These are phyloP conservation scores for Drosophila subsilvestris DNA, from an alignment of 2,888 invertebrate genomes.

Conservation along the genomic window DNA sequence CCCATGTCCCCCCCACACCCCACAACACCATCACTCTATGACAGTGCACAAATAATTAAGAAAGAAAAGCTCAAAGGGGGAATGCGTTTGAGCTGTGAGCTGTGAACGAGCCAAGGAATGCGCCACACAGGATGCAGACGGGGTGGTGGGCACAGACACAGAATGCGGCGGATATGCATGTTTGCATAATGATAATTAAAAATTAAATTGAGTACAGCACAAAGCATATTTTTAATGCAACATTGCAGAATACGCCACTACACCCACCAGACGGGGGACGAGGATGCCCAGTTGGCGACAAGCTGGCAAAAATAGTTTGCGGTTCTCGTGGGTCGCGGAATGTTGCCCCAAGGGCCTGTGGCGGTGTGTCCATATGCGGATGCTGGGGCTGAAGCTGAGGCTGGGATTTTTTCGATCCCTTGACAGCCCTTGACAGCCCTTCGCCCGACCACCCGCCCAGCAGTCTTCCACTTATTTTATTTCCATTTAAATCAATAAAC, in stretches of 20 bases:
- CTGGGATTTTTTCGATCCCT: neutral
- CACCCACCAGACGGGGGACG: neutral
- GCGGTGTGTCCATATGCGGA: neutral
- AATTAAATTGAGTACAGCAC: slow-evolving; percentile 65
- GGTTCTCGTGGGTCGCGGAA: slow-evolving; percentile 2
- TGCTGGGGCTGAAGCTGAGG: neutral
- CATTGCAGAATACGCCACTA: neutral
- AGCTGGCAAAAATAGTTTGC: slow-evolving; percentile 18
- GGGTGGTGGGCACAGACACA: neutral
- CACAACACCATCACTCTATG: too few species aligned
- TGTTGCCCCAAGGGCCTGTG: neutral
- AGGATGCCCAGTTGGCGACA: slow-evolving; percentile 9
- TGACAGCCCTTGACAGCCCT: neutral
- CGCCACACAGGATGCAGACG: neutral
- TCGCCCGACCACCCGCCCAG: neutral
- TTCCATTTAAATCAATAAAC: slow-evolving; percentile 54
- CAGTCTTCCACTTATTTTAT: slow-evolving; percentile 25
- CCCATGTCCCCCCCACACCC: neutral
- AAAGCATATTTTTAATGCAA: slow-evolving; percentile 66
- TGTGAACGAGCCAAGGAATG: slow-evolving; percentile 8
- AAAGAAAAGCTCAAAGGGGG: slow-evolving; percentile 36
- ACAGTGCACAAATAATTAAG: slow-evolving; percentile 30
- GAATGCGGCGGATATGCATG: slow-evolving; percentile 42
- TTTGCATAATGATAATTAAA: slow-evolving; percentile 60
- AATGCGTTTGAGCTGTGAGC: slow-evolving; percentile 61